Conservation (phyloP, 2,113 vertebrate genomes). For the Probosciger aterrimus region DNA sequence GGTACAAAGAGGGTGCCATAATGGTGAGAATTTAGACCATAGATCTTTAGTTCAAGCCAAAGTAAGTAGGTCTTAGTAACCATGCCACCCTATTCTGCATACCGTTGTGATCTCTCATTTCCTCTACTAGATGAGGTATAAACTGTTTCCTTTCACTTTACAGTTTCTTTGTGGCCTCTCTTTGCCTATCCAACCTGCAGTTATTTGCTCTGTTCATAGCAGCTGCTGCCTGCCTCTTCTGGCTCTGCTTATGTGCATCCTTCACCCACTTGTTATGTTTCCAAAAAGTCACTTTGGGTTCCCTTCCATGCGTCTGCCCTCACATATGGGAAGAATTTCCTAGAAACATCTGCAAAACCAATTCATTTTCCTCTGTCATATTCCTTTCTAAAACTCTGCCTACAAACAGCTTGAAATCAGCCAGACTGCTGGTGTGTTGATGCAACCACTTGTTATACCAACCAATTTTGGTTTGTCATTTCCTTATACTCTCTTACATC, state of each 20-base stretch:
- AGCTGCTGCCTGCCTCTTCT: neutral
- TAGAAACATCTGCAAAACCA: neutral
- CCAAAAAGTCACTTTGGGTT: neutral
- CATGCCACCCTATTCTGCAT: neutral
- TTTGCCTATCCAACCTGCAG: neutral
- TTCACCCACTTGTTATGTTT: neutral
- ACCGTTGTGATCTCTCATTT: neutral
- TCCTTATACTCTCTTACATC: neutral
- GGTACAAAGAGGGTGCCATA: neutral
- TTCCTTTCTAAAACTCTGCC: neutral
- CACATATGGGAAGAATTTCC: neutral
- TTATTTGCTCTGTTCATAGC: neutral
- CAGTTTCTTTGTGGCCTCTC: neutral
- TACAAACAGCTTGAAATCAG: neutral
- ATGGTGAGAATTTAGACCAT: neutral
- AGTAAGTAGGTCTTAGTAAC: neutral
- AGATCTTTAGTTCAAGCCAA: neutral
- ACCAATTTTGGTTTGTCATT: neutral
- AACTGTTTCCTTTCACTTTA: neutral
- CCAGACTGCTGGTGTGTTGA: constrained; percentile 5
- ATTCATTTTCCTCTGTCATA: neutral
- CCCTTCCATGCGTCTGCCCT: neutral
- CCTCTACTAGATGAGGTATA: neutral
- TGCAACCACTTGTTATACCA: constrained; percentile 51
- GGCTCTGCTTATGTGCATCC: neutral